Evolutionary conservation across 2,797 vertebrate species (phyloP).

Genomic region (Limnodromus scolopaceus): DNA sequence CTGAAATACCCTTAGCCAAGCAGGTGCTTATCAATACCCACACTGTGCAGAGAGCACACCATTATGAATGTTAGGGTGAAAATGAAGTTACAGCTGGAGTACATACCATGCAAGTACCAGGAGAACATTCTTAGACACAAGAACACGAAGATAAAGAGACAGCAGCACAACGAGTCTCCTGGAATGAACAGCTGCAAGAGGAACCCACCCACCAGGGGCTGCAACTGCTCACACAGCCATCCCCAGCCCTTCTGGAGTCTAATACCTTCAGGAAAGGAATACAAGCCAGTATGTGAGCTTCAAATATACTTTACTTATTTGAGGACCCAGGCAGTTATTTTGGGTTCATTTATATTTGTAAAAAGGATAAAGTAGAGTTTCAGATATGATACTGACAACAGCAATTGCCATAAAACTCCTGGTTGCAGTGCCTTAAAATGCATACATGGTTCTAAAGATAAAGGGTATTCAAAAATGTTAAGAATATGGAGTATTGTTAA

Average conservation of each 20-base stretch:
- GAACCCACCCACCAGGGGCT: not conserved
- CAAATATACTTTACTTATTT: not conserved
- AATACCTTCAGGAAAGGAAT: slow-evolving; percentile 15
- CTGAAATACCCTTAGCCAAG: slow-evolving; percentile 2
- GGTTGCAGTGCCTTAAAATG: not conserved
- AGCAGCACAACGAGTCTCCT: slow-evolving; percentile 36
- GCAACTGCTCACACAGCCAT: slow-evolving; percentile 28
- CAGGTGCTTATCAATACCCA: slow-evolving; percentile 5
- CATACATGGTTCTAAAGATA: not conserved
- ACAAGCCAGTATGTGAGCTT: not conserved
- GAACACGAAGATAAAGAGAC: not conserved
- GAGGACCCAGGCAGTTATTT: slow-evolving; percentile 27
- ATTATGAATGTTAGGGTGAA: not conserved
- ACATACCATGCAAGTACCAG: slow-evolving; percentile 38
- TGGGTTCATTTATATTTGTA: not conserved
- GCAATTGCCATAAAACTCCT: not conserved
- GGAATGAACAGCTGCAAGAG: slow-evolving; percentile 73
- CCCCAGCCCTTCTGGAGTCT: not conserved
- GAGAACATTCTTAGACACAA: slow-evolving; percentile 48
- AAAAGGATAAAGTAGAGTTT: not conserved
- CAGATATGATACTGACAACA: not conserved
- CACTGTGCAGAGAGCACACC: not conserved
- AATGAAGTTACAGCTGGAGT: slow-evolving; percentile 24
- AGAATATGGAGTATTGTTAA: not conserved
- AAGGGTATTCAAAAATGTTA: not conserved